Base-by-base conservation (phyloP, 2,113 vertebrate genomes). In the Phalacrocorax brasilianus region DNA sequence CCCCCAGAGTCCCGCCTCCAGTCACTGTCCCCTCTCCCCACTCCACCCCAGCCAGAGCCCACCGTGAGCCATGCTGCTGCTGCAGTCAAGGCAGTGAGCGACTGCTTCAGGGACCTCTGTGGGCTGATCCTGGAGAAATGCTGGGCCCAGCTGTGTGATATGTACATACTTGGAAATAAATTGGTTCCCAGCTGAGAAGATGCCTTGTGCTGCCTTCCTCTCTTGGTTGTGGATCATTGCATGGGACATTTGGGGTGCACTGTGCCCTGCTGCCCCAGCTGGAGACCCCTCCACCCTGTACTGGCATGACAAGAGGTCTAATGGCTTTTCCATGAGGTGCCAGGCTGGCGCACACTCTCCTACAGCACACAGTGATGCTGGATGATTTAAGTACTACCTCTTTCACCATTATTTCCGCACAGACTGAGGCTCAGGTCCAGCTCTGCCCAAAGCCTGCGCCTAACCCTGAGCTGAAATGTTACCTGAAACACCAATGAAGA, bases 341-440 rank as follows among this genome's bases (percentile, higher is more conserved):
- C 21, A 40, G 44, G 32, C 33, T 63, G 61, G 42, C 3, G 3
- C 6, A 12, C 0, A 4, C 22, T 35, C 63, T 82, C 59, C 76
- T 38, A 4, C 12, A 77, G 59, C 42, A 38, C 4, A 8, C 5
- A 7, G 76, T 12, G 28, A 28, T 0, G 2, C 13, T 1, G 40
- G 13, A 22, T 14, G 56, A 49, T 6, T 38, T 9, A 49, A 61
- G 32, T n/a, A 45, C 38, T 47, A 13, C 28, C 26, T 71, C 58
- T 61, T 33, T n/a, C 85, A 61, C 21, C 11, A 1, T 16, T 27
- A 28, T 40, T 50, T 62, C 71, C 6, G 28, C 53, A 32, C 68
- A 75, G 33, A 30, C 24, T 24, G 50, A 47, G 45, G 40, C 52
- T 53, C 0, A 0, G 22, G 61, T 35, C 20, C 44, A 68, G 14